These are phyloP conservation scores for Microtus pennsylvanicus DNA, from an alignment of 2,113 vertebrate species.

Conservation along the genomic window DNA sequence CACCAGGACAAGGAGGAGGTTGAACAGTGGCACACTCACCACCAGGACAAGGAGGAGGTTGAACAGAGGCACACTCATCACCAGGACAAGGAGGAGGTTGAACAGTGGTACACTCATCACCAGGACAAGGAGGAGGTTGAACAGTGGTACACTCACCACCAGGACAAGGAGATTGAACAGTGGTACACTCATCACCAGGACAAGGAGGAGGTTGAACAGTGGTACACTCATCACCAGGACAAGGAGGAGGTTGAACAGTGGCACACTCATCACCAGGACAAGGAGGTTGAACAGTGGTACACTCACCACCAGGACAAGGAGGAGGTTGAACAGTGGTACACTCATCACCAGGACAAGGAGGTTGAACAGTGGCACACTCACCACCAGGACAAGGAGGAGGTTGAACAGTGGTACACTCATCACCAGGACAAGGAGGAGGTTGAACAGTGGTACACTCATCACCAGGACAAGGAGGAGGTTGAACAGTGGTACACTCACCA, in stretches of 20 bases:
- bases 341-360: background rate
- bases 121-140: no score
- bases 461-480: background rate
- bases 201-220: background rate
- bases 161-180: no score
- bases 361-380: background rate
- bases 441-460: rapidly evolving
- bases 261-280: background rate
- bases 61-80: no score
- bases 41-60: no score
- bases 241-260: background rate
- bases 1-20: no score
- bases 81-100: no score
- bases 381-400: background rate
- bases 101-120: no score
- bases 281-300: background rate
- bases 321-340: background rate
- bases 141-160: no score
- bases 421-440: background rate
- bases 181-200: background rate
- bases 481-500: rapidly evolving
- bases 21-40: no score
- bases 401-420: rapidly evolving
- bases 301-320: background rate
- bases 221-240: background rate